A percentile compares a stretch with the other conserved stretches of the same genome.
These are phyloP conservation scores for Dryocosmus kuriphilus DNA, from an alignment of 2,888 invertebrate species.

Conservation along the genomic window DNA sequence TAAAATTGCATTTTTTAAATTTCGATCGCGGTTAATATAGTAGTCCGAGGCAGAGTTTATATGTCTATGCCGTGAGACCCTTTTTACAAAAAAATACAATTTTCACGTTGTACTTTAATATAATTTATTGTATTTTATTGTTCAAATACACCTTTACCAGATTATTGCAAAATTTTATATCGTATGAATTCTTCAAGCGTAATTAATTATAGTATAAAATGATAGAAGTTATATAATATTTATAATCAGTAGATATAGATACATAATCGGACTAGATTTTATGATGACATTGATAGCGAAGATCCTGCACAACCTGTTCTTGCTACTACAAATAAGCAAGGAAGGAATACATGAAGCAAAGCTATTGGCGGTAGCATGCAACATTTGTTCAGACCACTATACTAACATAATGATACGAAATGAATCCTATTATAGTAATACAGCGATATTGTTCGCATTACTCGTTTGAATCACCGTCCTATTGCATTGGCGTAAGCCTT, in stretches of 20 bases:
- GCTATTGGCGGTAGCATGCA: constrained; percentile 18
- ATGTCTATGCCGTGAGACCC: too few relatives aligned
- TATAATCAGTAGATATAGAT: not conserved
- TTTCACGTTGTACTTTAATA: too few relatives aligned
- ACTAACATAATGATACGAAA: constrained; percentile 18
- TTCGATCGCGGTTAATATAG: too few relatives aligned
- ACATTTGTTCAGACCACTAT: constrained; percentile 19
- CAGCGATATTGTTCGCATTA: not conserved
- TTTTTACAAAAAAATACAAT: too few relatives aligned
- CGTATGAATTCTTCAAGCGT: not conserved
- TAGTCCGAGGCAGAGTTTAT: too few relatives aligned
- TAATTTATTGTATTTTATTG: too few relatives aligned
- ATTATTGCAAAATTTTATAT: too few relatives aligned
- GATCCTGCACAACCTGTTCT: constrained; percentile 25
- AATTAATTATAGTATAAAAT: not conserved
- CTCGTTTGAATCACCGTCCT: not conserved
- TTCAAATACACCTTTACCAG: too few relatives aligned
- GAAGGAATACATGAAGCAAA: constrained; percentile 7
- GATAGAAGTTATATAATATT: not conserved
- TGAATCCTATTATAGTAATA: constrained; percentile 13
- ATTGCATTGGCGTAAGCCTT: not conserved
- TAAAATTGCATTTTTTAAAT: too few relatives aligned
- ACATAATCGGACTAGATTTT: not conserved
- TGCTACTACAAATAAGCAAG: not conserved
- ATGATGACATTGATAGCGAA: not conserved